Percentiles rank a stretch among this genome's conserved stretches.
Evolutionary conservation across 2,797 vertebrate species (phyloP).

Genomic region (Myotis vivesi): DNA sequence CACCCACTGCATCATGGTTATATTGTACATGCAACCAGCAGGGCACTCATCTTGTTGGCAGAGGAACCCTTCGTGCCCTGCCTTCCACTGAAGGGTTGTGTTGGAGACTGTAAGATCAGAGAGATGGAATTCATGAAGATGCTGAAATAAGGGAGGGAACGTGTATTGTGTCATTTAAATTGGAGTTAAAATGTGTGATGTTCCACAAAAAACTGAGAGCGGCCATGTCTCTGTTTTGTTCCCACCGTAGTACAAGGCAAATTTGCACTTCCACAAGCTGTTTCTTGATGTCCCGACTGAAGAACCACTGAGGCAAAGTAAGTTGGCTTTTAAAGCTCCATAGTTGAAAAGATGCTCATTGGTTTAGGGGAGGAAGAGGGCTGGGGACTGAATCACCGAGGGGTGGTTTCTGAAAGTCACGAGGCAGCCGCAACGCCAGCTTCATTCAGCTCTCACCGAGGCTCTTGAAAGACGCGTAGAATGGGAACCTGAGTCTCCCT

Average conservation of each 20-base stretch:
- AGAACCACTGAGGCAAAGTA: conserved; percentile 93
- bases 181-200: not conserved
- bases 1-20: not conserved
- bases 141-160: not conserved
- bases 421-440: no score
- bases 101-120: not conserved
- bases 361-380: not conserved
- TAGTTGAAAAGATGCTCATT: not conserved
- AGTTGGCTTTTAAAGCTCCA: conserved; percentile 75
- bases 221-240: conserved; percentile 27
- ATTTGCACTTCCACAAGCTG: conserved; percentile 95
- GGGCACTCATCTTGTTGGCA: not conserved
- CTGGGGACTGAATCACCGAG: not conserved
- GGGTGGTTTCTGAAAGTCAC: not conserved
- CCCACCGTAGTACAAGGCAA: conserved; percentile 91
- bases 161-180: not conserved
- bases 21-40: not conserved
- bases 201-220: not conserved
- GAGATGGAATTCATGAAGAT: not conserved
- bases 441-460: not conserved
- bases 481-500: not conserved
- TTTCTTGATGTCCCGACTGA: conserved; percentile 93
- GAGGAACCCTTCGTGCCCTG: not conserved
- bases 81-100: not conserved
- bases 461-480: not conserved